Base-by-base conservation (phyloP, 2,888 invertebrate genomes). In the Alcis repandata region DNA sequence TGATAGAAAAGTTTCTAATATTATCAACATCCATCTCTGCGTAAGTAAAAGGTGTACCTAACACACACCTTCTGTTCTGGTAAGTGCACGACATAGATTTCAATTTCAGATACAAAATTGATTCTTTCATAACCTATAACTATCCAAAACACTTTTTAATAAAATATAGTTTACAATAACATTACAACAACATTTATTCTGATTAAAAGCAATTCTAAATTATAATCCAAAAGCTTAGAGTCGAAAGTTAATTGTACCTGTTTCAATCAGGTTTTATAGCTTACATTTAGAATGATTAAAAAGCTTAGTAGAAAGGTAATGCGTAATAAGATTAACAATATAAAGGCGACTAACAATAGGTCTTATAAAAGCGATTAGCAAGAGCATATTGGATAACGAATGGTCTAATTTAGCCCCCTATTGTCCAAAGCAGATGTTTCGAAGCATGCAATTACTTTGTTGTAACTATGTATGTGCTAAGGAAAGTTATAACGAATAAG, bases 341-440 rank as follows among this genome's bases (percentile, higher is more conserved):
- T 75, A 72, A 73, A 74, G 73, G 74, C 75, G 32, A 49, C 7
- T 51, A 51, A 51, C 51, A 51, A 51, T 51, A 51, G 20, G 36
- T 20, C 51, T 51, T 78, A 78, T 75, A 72, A 72, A 74, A 71
- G 74, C 75, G 79, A 85, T 84, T 85, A 85, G 84, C 78, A 74
- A 77, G 75, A 76, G 71, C 71, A 62, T 66, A 77, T 84, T 83
- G 82, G 79, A 76, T 83, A 81, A 85, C 79, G 79, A 49, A 67
- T 66, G 75, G 59, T 81, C 67, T 82, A 79, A 84, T 79, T 79
- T 74, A 58, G 51, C 75, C 72, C 79, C 33, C 51, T 51, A 51
- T 83, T 82, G 83, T 82, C 76, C 75, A 71, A 74, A 59, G 71
- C 74, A 76, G 77, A 78, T 76, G 76, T 56, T 62, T 19, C 13